Percentiles rank a stretch among this genome's conserved stretches.
Conservation (phyloP, 2,113 vertebrate genomes). For the Xiphophorus maculatus region DNA sequence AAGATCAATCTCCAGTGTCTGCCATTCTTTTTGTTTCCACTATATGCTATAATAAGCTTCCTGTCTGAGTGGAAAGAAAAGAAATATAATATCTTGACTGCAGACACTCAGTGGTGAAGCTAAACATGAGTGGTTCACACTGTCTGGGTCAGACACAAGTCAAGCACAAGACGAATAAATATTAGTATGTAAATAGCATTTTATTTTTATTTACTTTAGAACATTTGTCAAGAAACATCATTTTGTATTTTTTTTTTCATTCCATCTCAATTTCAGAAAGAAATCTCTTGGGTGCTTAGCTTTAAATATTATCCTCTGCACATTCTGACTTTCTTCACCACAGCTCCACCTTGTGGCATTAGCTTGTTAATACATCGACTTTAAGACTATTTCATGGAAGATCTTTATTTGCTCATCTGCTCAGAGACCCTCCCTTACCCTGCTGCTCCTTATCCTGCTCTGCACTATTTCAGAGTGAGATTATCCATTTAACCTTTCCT, state of each 20-base stretch:
- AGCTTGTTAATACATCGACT: background rate
- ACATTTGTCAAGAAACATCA: background rate
- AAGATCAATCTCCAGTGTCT: background rate
- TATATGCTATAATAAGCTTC: background rate
- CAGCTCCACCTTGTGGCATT: slow-evolving; percentile 7
- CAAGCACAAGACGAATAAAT: background rate
- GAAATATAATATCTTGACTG: background rate
- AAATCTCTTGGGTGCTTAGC: background rate
- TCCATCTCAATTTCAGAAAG: background rate
- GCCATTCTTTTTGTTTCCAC: background rate
- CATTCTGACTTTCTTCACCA: background rate
- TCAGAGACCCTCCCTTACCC: too few species aligned
- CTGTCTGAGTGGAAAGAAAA: background rate
- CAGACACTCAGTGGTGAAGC: background rate
- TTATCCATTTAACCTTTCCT: too few species aligned
- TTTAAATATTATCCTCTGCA: background rate
- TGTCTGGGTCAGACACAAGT: background rate
- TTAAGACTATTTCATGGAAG: background rate
- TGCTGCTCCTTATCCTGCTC: too few species aligned
- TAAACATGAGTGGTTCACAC: background rate
- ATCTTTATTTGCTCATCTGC: too few species aligned
- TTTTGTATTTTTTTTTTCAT: background rate
- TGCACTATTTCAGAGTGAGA: too few species aligned
- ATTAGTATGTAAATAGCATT: background rate
- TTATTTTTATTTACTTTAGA: background rate